These are phyloP conservation scores for Forbesichthys papilliferus DNA, from an alignment of 2,113 vertebrate species.

Conservation along the genomic window DNA sequence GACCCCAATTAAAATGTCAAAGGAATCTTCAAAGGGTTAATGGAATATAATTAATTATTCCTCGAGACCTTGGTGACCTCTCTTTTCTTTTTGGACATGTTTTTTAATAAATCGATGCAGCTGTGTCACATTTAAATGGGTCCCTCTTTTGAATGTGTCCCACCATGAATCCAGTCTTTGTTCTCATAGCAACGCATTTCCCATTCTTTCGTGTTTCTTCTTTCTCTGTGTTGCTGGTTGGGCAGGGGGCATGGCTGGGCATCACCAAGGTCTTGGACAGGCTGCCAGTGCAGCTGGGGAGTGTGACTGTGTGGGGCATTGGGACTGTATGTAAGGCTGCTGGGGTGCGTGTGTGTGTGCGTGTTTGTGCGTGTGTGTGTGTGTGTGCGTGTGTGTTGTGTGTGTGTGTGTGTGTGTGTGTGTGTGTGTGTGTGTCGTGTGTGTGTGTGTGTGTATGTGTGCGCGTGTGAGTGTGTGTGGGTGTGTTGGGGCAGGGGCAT, in stretches of 20 bases:
- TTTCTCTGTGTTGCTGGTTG: constrained; percentile 36
- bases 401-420: constrained; percentile 2
- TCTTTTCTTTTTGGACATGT: constrained; percentile 34
- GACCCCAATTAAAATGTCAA: constrained; percentile 47
- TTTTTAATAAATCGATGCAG: constrained; percentile 63
- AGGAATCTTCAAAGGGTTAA: constrained; percentile 45
- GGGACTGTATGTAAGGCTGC: constrained; percentile 15
- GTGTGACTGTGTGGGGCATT: background rate
- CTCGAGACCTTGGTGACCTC: constrained; percentile 35
- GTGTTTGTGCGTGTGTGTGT: constrained; percentile 8
- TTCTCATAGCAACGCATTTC: constrained; percentile 54
- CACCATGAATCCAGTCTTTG: constrained; percentile 71
- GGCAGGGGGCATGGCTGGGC: constrained; percentile 16
- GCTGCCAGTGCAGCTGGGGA: constrained; percentile 65
- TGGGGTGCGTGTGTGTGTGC: background rate
- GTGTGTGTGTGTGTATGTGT: constrained; percentile 1
- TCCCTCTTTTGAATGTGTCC: constrained; percentile 45
- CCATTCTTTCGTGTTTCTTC: constrained; percentile 43
- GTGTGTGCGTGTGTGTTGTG: background rate
- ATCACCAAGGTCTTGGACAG: constrained; percentile 47
- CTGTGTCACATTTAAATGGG: constrained; percentile 67
- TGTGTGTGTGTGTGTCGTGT: constrained; percentile 9
- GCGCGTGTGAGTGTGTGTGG: constrained; percentile 1
- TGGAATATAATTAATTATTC: constrained; percentile 48
- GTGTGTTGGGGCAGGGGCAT: background rate